Evolutionary conservation across 2,797 vertebrate genomes (phyloP).

Genomic region (Tauraco hartlaubi): DNA sequence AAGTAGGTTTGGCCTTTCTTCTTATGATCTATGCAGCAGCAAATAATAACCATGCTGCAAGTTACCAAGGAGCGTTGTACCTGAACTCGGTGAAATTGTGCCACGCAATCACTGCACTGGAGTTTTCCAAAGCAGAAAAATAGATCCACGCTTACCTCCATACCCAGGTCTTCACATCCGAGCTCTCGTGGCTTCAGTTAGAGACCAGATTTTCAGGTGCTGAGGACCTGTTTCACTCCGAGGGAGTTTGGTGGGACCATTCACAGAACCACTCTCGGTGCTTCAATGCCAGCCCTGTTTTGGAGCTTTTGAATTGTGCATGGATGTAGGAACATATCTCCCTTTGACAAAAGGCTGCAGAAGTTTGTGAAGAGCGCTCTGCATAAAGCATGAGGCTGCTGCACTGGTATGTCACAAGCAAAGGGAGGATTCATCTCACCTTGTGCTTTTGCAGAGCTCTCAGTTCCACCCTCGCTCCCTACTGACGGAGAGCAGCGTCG

Average conservation of each 20-base stretch:
- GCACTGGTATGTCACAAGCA: not conserved
- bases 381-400: not conserved
- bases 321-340: not conserved
- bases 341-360: not conserved
- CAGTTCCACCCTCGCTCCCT: not conserved
- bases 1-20: not conserved
- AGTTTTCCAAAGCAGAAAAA: not conserved
- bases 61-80: not conserved
- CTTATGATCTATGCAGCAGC: not conserved
- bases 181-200: not conserved
- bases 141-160: not conserved
- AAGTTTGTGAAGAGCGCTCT: not conserved
- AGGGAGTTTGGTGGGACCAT: not conserved
- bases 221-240: not conserved
- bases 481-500: not conserved
- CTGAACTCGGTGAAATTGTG: not conserved
- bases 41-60: not conserved
- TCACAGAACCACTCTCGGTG: not conserved
- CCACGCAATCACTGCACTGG: not conserved
- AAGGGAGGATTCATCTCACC: not conserved
- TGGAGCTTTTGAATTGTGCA: not conserved
- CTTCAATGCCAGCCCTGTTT: not conserved
- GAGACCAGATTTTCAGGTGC: not conserved
- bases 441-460: not conserved
- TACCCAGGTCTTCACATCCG: not conserved